Percentiles rank a stretch among this genome's conserved stretches.
Evolutionary conservation across 2,797 vertebrate species (phyloP).

Genomic region (Miichthys miiuy): DNA sequence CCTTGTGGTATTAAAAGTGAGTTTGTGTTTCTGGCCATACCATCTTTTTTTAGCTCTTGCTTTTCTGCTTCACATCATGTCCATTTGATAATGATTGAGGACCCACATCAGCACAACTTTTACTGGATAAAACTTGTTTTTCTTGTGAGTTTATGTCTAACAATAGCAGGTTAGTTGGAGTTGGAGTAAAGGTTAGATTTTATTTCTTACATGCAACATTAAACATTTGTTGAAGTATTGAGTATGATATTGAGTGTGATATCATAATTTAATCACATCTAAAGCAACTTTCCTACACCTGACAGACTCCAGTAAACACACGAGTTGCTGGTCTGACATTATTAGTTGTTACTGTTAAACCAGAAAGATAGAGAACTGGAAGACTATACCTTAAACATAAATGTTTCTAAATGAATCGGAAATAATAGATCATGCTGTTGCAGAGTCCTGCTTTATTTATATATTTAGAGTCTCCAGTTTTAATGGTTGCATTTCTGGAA

Average conservation of each 20-base stretch:
- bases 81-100: slow-evolving; percentile 23
- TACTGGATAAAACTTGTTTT: not conserved
- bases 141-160: not conserved
- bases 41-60: slow-evolving; percentile 18
- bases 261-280: too few species aligned
- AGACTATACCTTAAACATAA: not conserved
- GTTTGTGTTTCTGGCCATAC: slow-evolving; percentile 42
- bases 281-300: not conserved
- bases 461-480: not conserved
- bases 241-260: too few species aligned
- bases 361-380: not conserved
- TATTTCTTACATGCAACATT: not conserved
- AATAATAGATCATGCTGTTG: not conserved
- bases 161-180: not conserved
- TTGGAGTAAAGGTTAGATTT: not conserved
- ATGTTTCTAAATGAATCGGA: not conserved
- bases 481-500: not conserved
- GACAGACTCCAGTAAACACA: not conserved
- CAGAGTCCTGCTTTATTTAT: not conserved
- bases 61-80: slow-evolving; percentile 24
- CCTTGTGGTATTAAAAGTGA: slow-evolving; percentile 52
- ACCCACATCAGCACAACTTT: not conserved
- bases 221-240: not conserved
- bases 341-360: not conserved
- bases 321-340: not conserved